Evolutionary conservation across 2,888 invertebrate genomes (phyloP), one percentile per base, ranked within the genome.

Genomic region (Arctia plantaginis): DNA sequence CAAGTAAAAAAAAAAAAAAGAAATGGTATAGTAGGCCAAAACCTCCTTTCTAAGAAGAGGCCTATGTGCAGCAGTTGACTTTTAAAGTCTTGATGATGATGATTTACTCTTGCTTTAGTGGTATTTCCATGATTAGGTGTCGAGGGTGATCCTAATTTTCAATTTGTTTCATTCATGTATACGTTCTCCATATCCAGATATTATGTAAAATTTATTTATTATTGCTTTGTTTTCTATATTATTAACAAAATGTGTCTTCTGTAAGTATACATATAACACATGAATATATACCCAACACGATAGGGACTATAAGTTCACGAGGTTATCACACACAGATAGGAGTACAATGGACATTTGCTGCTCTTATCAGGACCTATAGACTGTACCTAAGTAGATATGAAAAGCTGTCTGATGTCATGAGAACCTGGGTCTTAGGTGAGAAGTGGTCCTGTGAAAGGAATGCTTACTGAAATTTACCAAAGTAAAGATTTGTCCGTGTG

Each of bases 241-340:
- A 59, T 3, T 59, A 30, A 59, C 3, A 55, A 23, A 55, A 27
- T 13, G 27, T 59, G 15, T 23, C 66, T 18, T 13, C 6, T 20
- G 18, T 64, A 47, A 6, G 13, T 66, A 12, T 20, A 66, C 23
- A 12, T 66, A 66, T 6, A 69, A 44, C 41, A 67, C 51, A 47
- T 51, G 23, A 20, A 47, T 23, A 18, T 51, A 68, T 27, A 47
- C 30, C 33, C 10, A 1, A 1, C 6, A 66, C 39, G 55, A 72
- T 55, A 72, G 71, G 66, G 71, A 66, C 55, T 51, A 18, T 1
- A 33, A 66, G 71, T 72, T 51, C 66, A 27, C 6, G 33, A 67
- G 66, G 67, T 67, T 72, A 67, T 72, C 67, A 39, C 7, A 13
- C 3, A 62, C 33, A 44, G 72, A 72, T 72, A 72, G 65, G 20